These are phyloP conservation scores for Campoletis sonorensis DNA, from an alignment of 1,140 invertebrate species.

Conservation along the genomic window DNA sequence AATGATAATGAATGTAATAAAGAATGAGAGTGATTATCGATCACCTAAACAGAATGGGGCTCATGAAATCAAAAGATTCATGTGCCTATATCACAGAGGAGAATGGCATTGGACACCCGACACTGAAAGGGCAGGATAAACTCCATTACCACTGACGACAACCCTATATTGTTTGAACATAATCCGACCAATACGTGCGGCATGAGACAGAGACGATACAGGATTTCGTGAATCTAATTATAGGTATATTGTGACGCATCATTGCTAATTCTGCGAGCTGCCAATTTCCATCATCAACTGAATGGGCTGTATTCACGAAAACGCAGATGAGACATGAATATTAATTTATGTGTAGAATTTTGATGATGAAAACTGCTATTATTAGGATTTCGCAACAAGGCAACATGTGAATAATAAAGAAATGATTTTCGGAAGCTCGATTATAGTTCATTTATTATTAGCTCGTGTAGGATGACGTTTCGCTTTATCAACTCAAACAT, in stretches of 20 bases:
- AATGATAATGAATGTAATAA: neutral
- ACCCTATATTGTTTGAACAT: neutral
- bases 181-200: neutral
- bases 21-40: neutral
- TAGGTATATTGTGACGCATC: neutral
- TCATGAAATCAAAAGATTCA: neutral
- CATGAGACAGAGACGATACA: neutral
- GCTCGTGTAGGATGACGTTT: too few species aligned
- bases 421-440: neutral
- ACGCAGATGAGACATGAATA: neutral
- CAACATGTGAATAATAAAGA: too few species aligned
- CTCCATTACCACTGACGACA: neutral
- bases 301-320: neutral
- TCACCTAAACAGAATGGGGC: neutral
- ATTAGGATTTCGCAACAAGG: too few species aligned
- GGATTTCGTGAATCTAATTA: neutral
- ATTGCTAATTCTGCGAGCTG: neutral
- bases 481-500: too few species aligned
- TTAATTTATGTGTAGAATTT: neutral
- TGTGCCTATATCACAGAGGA: neutral
- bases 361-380: too few species aligned
- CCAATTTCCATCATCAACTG: neutral
- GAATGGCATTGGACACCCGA: neutral
- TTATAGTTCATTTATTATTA: too few species aligned
- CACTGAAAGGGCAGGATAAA: conserved; percentile 6